phyloP scores from a whole-genome alignment of 2,797 vertebrate species.

The Sparidentex hasta region DNA sequence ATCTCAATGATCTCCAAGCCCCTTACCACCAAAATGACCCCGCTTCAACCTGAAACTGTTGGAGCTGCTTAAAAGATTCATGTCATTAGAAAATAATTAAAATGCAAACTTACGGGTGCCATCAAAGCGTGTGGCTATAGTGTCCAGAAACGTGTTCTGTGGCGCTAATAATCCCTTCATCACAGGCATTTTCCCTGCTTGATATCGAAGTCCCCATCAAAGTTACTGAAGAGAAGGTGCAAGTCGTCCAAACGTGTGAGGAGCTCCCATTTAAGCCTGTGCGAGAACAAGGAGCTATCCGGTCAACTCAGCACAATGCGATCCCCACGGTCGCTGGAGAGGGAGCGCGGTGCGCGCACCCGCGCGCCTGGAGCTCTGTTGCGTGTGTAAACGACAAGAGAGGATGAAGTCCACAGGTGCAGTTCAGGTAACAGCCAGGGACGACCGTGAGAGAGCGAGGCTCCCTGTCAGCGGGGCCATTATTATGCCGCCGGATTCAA shows the following conservation, averaged over 20 bases:
- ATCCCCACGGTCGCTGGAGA: slow-evolving; percentile 44
- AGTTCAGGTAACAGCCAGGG: slow-evolving; percentile 74
- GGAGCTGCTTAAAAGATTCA: background rate
- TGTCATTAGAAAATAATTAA: slow-evolving; percentile 10
- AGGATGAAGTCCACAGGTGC: slow-evolving; percentile 80
- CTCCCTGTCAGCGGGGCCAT: slow-evolving; percentile 70
- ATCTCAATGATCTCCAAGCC: background rate
- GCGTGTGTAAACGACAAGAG: slow-evolving; percentile 52
- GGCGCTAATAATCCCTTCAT: slow-evolving; percentile 99
- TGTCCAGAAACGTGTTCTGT: slow-evolving; percentile 99
- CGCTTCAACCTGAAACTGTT: background rate
- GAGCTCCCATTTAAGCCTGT: slow-evolving; percentile 58
- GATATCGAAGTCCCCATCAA: slow-evolving; percentile 96
- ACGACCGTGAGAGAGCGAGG: slow-evolving; percentile 51
- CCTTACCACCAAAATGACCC: background rate
- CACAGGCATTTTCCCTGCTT: slow-evolving; percentile 96
- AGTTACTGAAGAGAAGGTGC: slow-evolving; percentile 79
- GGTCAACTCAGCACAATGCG: slow-evolving; percentile 71
- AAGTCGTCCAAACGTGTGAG: slow-evolving; percentile 67
- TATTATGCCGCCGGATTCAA: slow-evolving; percentile 65
- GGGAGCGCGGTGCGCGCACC: slow-evolving; percentile 71
- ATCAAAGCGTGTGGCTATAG: slow-evolving; percentile 98
- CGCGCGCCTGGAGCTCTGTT: slow-evolving; percentile 47
- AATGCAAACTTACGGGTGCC: slow-evolving; percentile 96
- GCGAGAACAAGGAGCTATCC: slow-evolving; percentile 54